Evolutionary conservation across 2,888 invertebrate genomes (phyloP), one percentile per base, ranked within the genome.

Genomic region (Lochmaea capreae): DNA sequence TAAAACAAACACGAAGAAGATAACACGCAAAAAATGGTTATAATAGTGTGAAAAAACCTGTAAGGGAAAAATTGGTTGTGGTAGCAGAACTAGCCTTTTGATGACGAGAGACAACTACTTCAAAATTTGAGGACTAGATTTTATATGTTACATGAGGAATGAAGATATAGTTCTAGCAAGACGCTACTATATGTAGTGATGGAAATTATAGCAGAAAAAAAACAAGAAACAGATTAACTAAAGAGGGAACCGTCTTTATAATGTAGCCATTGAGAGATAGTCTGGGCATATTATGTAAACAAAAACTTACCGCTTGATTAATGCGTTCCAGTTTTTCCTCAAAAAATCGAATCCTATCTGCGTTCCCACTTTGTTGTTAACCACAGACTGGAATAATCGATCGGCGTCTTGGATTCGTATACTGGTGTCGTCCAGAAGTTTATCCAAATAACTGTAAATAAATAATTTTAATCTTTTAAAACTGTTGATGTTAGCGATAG

Each of bases 401-500:
- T 88, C 87, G 14, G 91, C 91, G 81, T 92, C 92, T 83, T 92
- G 92, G 77, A 91, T 91, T 61, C 90, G 85, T 67, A 92, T 90
- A 71, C 89, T 90, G 63, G 90, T 89, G 70, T 73, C 78, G 67
- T 77, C 76, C 71, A 80, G 66, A 76, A 82, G 76, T 78, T 79
- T 78, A 69, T 79, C 81, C 73, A 86, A 77, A 79, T 85, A 86
- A 79, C 85, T 86, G 79, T 72, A 82, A 83, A 79, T 77, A 77
- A 79, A 75, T 78, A 75, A 77, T 79, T 79, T 79, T 78, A 77
- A 80, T 71, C 71, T 78, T 79, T 79, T 77, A 78, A 75, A 73
- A 67, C 66, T 14, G 62, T 62, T 46, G 3, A 22, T 61, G 75
- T 78, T 78, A 79, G 76, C 76, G 74, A 39, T 58, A 73, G 22